Conservation (phyloP, 2,113 vertebrate genomes). For the human region GRCh38 chr2:36433501-36434000, state of each 20-base stretch:
- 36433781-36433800: constrained; percentile 25
- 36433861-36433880: constrained; percentile 7
- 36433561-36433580: background rate
- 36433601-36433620: background rate
- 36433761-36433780: background rate
- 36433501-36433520: constrained; percentile 19
- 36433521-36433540: constrained; percentile 42
- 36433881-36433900: background rate
- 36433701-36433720: background rate
- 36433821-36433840: constrained; percentile 53
- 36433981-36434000: constrained; percentile 79
- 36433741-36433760: background rate
- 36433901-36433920: constrained; percentile 39
- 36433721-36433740: background rate
- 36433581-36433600: background rate
- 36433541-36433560: background rate
- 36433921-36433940: constrained; percentile 71
- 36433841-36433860: constrained; percentile 15
- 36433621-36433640: background rate
- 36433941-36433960: constrained; percentile 66
- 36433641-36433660: constrained; percentile 45
- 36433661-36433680: background rate
- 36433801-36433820: background rate
- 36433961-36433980: constrained; percentile 73
- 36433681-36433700: constrained; percentile 18